Evolutionary conservation across 2,797 vertebrate genomes (phyloP).

Genomic region (Mormyrus hasselquistii): DNA sequence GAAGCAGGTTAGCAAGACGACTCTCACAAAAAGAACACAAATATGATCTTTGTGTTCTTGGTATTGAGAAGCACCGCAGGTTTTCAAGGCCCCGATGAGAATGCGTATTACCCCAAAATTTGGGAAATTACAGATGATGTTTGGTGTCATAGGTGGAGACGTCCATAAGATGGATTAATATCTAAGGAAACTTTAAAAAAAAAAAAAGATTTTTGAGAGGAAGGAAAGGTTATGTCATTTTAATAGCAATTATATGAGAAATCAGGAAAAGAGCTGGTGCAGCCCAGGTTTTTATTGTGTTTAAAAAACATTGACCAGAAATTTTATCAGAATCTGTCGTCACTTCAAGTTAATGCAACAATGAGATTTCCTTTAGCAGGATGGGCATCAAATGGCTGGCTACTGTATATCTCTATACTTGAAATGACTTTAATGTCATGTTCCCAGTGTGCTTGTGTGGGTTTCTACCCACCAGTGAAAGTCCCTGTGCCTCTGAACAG

Average conservation of each 20-base stretch:
- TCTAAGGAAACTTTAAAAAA: background rate
- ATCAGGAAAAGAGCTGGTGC: background rate
- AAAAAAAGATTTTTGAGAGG: background rate
- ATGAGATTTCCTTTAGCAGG: conserved; percentile 14
- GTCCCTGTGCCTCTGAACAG: background rate
- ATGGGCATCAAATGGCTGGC: background rate
- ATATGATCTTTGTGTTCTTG: background rate
- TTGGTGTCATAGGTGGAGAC: background rate
- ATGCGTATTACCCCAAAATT: background rate
- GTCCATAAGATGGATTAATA: background rate
- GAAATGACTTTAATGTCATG: background rate
- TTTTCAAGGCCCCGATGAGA: background rate
- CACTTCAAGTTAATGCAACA: conserved; percentile 7
- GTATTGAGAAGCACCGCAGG: background rate
- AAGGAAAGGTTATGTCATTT: conserved; percentile 4
- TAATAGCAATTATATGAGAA: background rate
- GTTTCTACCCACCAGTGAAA: background rate
- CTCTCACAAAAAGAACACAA: background rate
- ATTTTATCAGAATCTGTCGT: background rate
- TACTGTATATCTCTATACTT: background rate
- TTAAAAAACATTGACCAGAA: background rate
- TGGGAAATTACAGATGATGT: background rate
- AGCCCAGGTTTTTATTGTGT: background rate
- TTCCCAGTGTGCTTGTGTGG: background rate
- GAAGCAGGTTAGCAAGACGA: background rate